These are phyloP conservation scores for Trinorchestia longiramus DNA, from an alignment of 1,140 invertebrate species.

Conservation along the genomic window DNA sequence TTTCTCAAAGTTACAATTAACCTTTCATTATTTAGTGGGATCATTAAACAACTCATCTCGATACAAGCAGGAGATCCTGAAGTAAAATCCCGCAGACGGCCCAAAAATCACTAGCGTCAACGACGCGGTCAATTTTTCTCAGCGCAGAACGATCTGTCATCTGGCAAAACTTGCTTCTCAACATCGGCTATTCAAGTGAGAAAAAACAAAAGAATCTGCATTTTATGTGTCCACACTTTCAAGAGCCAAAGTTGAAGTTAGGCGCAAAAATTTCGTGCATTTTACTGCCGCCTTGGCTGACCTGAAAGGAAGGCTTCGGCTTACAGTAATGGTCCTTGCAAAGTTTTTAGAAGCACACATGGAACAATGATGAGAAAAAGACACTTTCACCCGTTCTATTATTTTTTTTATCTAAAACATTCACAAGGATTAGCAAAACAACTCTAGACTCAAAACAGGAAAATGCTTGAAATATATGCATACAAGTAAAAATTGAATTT, in stretches of 20 bases:
- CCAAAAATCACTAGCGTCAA: background rate
- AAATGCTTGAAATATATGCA: background rate
- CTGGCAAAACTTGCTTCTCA: conserved; percentile 50
- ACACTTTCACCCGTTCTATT: background rate
- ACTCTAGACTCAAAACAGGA: background rate
- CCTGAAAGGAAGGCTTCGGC: background rate
- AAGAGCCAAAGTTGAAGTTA: conserved; percentile 26
- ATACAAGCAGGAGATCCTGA: background rate
- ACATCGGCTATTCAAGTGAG: conserved; percentile 24
- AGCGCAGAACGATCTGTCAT: conserved; percentile 10
- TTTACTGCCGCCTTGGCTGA: conserved; percentile 13
- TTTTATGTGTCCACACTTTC: conserved; percentile 29
- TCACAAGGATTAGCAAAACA: background rate
- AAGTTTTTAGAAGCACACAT: background rate
- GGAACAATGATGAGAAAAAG: background rate
- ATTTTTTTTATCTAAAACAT: background rate
- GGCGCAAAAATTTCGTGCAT: conserved; percentile 21
- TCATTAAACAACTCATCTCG: too few species aligned
- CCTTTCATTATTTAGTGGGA: too few species aligned
- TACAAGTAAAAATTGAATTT: background rate
- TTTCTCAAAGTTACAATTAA: too few species aligned
- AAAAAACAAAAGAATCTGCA: conserved; percentile 41
- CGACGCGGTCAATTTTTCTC: conserved; percentile 6
- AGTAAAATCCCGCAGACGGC: background rate
- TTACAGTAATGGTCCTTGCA: background rate